Conservation (phyloP, 2,113 vertebrate genomes). For the Aramus guarauna region DNA sequence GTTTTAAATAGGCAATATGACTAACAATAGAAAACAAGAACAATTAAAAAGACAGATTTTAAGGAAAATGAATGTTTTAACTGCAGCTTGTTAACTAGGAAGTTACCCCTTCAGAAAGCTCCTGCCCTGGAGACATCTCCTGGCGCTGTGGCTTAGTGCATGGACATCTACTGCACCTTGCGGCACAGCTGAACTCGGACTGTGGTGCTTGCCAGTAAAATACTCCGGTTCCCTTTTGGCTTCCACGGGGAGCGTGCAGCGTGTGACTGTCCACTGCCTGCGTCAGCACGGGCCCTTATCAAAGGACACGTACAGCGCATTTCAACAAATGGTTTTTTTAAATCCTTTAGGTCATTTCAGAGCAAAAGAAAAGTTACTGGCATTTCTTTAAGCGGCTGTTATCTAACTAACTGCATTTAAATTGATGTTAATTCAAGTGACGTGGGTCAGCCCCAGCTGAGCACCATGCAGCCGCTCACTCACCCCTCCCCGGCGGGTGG, state of each 20-base stretch:
- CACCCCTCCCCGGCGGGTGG: too few relatives aligned
- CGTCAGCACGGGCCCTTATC: neutral
- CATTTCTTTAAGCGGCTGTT: neutral
- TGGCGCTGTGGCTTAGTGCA: neutral
- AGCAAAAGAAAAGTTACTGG: neutral
- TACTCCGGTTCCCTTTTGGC: neutral
- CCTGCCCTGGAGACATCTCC: neutral
- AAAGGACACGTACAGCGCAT: neutral
- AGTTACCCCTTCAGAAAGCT: neutral
- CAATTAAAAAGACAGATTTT: neutral
- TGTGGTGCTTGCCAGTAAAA: neutral
- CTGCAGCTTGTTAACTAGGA: neutral
- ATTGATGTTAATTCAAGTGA: neutral
- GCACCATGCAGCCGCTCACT: too few relatives aligned
- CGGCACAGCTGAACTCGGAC: neutral
- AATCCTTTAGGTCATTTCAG: neutral
- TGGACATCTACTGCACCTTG: neutral
- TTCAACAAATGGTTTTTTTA: neutral
- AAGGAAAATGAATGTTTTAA: neutral
- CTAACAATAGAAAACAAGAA: neutral
- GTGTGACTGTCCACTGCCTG: neutral
- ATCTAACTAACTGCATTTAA: neutral
- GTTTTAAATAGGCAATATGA: neutral
- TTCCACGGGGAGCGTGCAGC: neutral
- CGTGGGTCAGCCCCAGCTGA: too few relatives aligned